phyloP scores from a whole-genome alignment of 2,113 vertebrate species.

The Cyphomyrus discorhynchus region DNA sequence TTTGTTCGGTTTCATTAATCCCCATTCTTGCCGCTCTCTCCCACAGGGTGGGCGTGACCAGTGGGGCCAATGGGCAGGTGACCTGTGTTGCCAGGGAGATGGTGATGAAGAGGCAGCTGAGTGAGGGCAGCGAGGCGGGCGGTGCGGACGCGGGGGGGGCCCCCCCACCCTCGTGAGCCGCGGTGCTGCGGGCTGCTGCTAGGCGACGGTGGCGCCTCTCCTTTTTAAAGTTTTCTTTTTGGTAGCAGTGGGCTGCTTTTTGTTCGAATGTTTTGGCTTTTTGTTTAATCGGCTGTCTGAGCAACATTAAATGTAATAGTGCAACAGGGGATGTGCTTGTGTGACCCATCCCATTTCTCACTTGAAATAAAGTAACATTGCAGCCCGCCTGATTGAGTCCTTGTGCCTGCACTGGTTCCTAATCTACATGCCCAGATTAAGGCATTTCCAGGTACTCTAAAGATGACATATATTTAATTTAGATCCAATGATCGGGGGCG shows the following conservation, averaged over 20 bases:
- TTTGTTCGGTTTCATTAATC: neutral
- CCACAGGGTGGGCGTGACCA: constrained; percentile 60
- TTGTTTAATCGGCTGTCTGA: neutral
- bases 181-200: constrained; percentile 28
- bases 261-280: constrained; percentile 29
- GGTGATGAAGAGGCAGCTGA: constrained; percentile 54
- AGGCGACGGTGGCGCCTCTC: constrained; percentile 41
- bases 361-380: constrained; percentile 42
- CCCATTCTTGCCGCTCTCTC: neutral
- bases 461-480: neutral
- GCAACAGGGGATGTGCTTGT: constrained; percentile 27
- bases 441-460: neutral
- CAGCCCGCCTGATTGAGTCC: constrained; percentile 23
- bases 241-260: constrained; percentile 35
- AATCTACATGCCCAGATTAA: neutral
- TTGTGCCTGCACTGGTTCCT: neutral
- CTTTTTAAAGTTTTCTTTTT: constrained; percentile 17
- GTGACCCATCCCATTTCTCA: constrained; percentile 25
- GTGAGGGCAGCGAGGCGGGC: constrained; percentile 53
- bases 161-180: constrained; percentile 30
- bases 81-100: constrained; percentile 64
- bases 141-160: constrained; percentile 39
- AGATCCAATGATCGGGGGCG: neutral
- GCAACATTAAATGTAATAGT: constrained; percentile 32
- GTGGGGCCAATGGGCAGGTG: constrained; percentile 55